Conservation (phyloP, 2,888 invertebrate species). For the Sycophila texana region DNA sequence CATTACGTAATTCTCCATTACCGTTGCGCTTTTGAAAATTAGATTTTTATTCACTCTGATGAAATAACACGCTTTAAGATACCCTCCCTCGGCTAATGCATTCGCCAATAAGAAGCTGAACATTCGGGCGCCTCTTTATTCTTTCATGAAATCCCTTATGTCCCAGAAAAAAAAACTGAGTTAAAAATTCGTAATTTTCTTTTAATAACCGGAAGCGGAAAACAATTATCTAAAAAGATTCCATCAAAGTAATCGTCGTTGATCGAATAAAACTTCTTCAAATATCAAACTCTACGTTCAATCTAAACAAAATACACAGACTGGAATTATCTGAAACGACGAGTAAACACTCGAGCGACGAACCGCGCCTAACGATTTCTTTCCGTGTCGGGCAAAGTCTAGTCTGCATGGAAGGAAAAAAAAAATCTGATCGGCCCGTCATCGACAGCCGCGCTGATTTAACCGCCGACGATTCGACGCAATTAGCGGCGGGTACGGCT, state of each 20-base stretch:
- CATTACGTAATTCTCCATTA: constrained; percentile 36
- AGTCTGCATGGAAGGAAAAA: no score
- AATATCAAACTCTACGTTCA: no score
- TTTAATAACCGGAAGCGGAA: no score
- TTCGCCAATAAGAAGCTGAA: constrained; percentile 6
- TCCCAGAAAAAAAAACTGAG: no score
- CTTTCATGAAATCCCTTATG: no score
- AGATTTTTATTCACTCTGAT: constrained; percentile 31
- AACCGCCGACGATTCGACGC: background rate
- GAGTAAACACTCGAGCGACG: background rate
- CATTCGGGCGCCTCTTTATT: no score
- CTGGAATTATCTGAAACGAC: background rate
- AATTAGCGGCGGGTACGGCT: background rate
- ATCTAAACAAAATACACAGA: no score
- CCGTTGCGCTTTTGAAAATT: constrained; percentile 27
- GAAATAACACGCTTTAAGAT: constrained; percentile 17
- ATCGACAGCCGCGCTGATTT: background rate
- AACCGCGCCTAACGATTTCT: constrained; percentile 18
- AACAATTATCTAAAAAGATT: no score
- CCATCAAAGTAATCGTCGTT: no score
- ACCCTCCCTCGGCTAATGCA: constrained; percentile 11
- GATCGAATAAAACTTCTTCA: no score
- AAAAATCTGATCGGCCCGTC: no score
- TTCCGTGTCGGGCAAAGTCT: constrained; percentile 5
- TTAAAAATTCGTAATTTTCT: no score